Base-by-base conservation (phyloP, 2,888 invertebrate species). In the Harmothoe impar region DNA sequence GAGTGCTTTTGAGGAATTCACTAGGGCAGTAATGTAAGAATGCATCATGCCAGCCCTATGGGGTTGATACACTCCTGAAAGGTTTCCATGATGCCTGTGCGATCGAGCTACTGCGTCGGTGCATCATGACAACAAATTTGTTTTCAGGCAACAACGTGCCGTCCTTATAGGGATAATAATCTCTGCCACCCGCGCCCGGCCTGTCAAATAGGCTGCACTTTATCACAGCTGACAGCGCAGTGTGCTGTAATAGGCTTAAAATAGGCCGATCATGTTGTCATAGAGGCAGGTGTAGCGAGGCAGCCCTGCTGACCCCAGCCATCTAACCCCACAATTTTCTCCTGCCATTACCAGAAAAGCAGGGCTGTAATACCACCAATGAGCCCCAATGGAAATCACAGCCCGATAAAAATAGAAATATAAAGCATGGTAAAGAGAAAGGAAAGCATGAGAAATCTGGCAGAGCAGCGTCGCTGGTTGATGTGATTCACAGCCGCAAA, bases 181-280 rank as follows among this genome's bases (percentile, higher is more conserved):
- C 62, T n/a, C 62, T 62, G 62, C 23, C 62, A 62, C 62, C 62
- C n/a, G 62, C 15, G 62, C 62, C 62, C n/a, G 62, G 62, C 20
- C 62, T 62, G 62, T 62, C 62, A 62, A 62, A 62, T 12, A 43
- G 62, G 62, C 62, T 62, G 20, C 20, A 20, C 62, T 62, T 20
- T n/a, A 62, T 62, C 62, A 62, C 15, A 15, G 3, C 62, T n/a
- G n/a, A 62, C 62, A 62, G 62, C 12, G n/a, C 20, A 15, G 62
- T 62, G 77, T n/a, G 29, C 0, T 43, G 43, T 35, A 81, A 81
- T 81, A 25, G 81, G 81, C 81, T 35, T 43, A 81, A 81, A 81
- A 81, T 81, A 43, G 81, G 43, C 35, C 81, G 81, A 81, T 81
- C 81, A 81, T 81, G 43, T 81, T 81, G 81, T 81, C 81, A 81